Base-by-base conservation (phyloP, 2,113 vertebrate genomes). In the Lagenorhynchus albirostris region DNA sequence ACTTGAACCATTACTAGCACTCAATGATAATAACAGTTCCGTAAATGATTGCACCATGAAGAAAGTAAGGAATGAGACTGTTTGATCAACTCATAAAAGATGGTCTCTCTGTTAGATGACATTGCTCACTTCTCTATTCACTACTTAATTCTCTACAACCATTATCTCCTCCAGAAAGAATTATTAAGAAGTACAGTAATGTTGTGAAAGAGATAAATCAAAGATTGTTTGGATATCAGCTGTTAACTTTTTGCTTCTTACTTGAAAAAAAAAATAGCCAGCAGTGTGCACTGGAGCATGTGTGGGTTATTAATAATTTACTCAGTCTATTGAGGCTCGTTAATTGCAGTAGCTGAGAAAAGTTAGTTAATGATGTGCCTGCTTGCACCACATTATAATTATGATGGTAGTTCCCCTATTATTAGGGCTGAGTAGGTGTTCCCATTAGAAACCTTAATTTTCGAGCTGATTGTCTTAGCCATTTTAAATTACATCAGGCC, bases 371-470 rank as follows among this genome's bases (percentile, higher is more conserved):
- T 98, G 96, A 97, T 96, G 96, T 96, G 95, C 93, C 97, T 97
- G 95, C 96, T 97, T 96, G 89, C 84, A 89, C 96, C 95, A 97
- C 95, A 92, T 97, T 97, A 76, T 98, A 98, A 98, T 98, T 98
- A 98, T 94, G 96, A 97, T 88, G 84, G 94, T 97, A 96, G 98
- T 96, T 92, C 97, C 96, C 97, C 98, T 97, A 98, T 98, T 98
- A 98, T 98, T 97, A 98, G 98, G 96, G 91, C 92, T 97, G 96
- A 98, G 98, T 98, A 98, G 98, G 97, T 97, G 98, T 98, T 97
- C 76, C 98, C 97, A 97, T 98, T 97, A 98, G 97, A 98, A 98
- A 97, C 87, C 96, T 97, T 97, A 96, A 98, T 96, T 97, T 98
- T 97, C 63, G 0, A 96, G 94, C 97, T 94, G 95, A 97, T 81